A percentile compares a stretch with the other conserved stretches of the same genome.
Evolutionary conservation across 2,888 invertebrate genomes (phyloP).

Genomic region (Iphiclides podalirius): DNA sequence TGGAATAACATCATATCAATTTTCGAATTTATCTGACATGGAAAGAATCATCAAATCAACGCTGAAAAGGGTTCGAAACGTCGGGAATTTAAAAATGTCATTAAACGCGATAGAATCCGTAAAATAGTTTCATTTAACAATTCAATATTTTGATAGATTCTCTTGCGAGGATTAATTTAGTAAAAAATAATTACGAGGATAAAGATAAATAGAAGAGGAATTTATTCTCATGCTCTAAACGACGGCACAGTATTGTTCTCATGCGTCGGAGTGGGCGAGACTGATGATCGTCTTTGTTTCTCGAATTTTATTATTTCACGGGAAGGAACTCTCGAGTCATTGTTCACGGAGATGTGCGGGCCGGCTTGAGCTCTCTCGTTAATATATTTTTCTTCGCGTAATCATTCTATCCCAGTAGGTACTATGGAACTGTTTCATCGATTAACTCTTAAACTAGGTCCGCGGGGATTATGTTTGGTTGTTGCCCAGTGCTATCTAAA

Average conservation of each 20-base stretch:
- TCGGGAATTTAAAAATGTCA: no score
- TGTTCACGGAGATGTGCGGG: conserved; percentile 13
- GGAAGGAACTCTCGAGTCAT: conserved; percentile 14
- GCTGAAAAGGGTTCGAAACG: no score
- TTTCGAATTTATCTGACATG: no score
- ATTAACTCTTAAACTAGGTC: no score
- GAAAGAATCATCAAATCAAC: no score
- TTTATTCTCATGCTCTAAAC: conserved; percentile 18
- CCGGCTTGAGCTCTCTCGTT: conserved; percentile 5
- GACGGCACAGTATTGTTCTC: conserved; percentile 21
- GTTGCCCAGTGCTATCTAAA: no score
- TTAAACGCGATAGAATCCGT: no score
- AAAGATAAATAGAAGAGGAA: conserved; percentile 17
- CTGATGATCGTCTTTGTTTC: conserved; percentile 23
- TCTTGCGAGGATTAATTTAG: not conserved
- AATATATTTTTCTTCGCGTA: conserved; percentile 1
- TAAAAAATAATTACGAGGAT: conserved; percentile 20
- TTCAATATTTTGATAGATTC: not conserved
- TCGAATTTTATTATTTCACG: conserved; percentile 20
- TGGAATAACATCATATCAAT: no score
- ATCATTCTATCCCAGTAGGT: conserved; percentile 1
- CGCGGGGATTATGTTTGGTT: no score
- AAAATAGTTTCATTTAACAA: no score
- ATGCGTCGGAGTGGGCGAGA: conserved; percentile 21
- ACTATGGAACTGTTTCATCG: no score